Conservation (phyloP, 2,113 vertebrate species). For the Phaethon lepturus region DNA sequence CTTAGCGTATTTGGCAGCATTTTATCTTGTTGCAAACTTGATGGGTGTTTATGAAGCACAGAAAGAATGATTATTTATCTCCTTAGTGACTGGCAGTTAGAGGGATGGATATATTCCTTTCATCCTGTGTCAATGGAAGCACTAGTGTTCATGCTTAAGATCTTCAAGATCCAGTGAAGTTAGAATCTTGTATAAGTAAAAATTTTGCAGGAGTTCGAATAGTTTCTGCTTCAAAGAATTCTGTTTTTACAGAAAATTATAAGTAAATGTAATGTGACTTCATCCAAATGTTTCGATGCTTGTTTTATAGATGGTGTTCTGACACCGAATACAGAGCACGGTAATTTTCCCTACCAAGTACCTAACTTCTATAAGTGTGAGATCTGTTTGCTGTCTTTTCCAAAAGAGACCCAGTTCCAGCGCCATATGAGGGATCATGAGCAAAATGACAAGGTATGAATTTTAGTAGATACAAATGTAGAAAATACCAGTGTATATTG, state of each 20-base stretch:
- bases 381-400: conserved; percentile 88
- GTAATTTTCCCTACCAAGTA: conserved; percentile 79
- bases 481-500: not conserved
- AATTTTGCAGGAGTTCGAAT: not conserved
- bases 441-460: conserved; percentile 91
- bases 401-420: conserved; percentile 92
- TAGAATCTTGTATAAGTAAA: not conserved
- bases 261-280: not conserved
- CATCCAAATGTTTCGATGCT: not conserved
- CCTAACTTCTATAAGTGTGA: conserved; percentile 87
- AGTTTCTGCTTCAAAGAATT: not conserved
- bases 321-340: conserved; percentile 73
- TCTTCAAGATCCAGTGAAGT: not conserved
- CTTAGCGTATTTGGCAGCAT: not conserved
- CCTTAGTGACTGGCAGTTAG: not conserved
- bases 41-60: not conserved
- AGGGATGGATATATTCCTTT: not conserved
- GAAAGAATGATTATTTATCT: not conserved
- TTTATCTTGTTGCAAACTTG: not conserved
- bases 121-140: not conserved
- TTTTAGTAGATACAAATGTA: not conserved
- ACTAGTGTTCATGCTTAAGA: not conserved
- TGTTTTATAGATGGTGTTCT: conserved; percentile 79
- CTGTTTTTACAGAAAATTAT: not conserved
- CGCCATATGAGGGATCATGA: conserved; percentile 95